phyloP scores from a whole-genome alignment of 2,888 invertebrate genomes.

The Clanis bilineata region DNA sequence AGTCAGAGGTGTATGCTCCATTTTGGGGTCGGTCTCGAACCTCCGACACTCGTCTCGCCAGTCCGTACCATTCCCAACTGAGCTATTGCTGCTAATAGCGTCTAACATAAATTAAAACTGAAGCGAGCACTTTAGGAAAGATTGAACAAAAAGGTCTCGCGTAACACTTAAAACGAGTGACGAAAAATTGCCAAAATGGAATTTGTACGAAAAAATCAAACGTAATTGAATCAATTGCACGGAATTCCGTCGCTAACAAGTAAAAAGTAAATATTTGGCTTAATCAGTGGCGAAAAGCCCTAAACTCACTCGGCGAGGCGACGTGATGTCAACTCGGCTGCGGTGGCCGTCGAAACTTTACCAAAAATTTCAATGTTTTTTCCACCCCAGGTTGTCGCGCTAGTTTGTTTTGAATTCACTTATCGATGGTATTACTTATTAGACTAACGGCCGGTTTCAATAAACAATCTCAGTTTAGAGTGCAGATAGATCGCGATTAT shows the following conservation, averaged over 20 bases:
- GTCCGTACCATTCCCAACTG: too few relatives aligned
- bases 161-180: background rate
- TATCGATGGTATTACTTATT: background rate
- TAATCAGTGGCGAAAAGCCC: slow-evolving; percentile 25
- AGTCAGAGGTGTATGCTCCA: too few relatives aligned
- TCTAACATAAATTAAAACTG: background rate
- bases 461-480: too few relatives aligned
- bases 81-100: too few relatives aligned
- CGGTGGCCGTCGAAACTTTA: slow-evolving; percentile 1
- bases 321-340: slow-evolving; percentile 1
- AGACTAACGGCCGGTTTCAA: too few relatives aligned
- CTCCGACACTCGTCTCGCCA: too few relatives aligned
- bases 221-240: slow-evolving; percentile 17
- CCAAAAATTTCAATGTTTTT: slow-evolving; percentile 2
- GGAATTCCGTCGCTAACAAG: slow-evolving; percentile 26
- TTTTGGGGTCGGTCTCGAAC: too few relatives aligned
- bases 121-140: background rate
- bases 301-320: slow-evolving; percentile 5
- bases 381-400: background rate
- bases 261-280: slow-evolving; percentile 34
- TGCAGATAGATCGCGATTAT: too few relatives aligned
- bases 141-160: too few relatives aligned
- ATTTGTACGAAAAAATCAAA: slow-evolving; percentile 11
- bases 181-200: background rate
- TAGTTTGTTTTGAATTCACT: slow-evolving; percentile 3